A percentile compares a stretch with the other conserved stretches of the same genome.
Evolutionary conservation across 2,113 vertebrate species (phyloP).

Genomic region (Acrocephalus kingi): DNA sequence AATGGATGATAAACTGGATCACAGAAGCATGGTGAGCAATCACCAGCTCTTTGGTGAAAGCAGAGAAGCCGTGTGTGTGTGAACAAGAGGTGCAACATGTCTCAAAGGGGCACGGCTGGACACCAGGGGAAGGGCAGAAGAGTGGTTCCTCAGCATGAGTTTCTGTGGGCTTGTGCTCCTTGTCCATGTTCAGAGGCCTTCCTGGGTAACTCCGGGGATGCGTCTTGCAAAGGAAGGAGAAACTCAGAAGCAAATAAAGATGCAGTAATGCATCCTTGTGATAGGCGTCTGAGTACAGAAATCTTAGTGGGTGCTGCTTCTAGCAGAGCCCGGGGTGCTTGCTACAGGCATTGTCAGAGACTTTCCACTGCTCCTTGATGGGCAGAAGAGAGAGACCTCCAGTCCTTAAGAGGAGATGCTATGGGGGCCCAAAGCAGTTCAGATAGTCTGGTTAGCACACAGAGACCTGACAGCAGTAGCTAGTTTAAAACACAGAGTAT

Average conservation of each 20-base stretch:
- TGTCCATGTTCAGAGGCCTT: background rate
- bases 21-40: background rate
- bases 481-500: background rate
- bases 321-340: background rate
- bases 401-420: background rate
- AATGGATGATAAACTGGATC: background rate
- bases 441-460: background rate
- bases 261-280: background rate
- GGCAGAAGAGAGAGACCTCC: background rate
- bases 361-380: background rate
- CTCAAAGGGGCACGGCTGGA: background rate
- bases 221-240: background rate
- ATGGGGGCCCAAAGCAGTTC: background rate
- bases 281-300: background rate
- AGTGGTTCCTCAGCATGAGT: background rate
- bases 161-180: background rate
- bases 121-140: background rate
- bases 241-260: background rate
- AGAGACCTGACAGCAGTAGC: background rate
- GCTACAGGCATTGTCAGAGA: background rate
- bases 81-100: background rate
- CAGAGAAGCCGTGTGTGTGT: accelerated
- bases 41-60: background rate
- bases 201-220: background rate
- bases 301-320: background rate